Base-by-base conservation (phyloP, 37 sponge, comb jelly and placozoan genomes). In the Haliclona indistincta region DNA sequence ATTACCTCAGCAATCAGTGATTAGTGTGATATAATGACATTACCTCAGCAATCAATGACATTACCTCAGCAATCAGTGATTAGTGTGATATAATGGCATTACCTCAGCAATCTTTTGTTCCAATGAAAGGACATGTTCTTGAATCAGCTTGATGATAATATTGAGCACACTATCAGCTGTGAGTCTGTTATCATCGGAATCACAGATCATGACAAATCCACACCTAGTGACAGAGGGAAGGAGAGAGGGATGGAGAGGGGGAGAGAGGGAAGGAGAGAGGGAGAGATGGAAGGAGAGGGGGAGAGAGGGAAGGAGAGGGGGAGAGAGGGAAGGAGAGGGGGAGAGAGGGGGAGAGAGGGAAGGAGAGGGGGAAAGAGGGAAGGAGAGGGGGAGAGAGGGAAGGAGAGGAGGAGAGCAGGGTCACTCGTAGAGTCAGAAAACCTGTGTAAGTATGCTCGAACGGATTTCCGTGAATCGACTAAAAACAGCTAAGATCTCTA, bases 61-160 rank as follows among this genome's bases (percentile, higher is more conserved):
- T n/a, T n/a, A n/a, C n/a, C n/a, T n/a, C n/a, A n/a, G n/a, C n/a
- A n/a, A n/a, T n/a, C n/a, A n/a, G n/a, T n/a, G n/a, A n/a, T n/a
- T n/a, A n/a, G n/a, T n/a, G n/a, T n/a, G n/a, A n/a, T n/a, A n/a
- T n/a, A n/a, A n/a, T n/a, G n/a, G n/a, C 23, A 67, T 70, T 40
- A 74, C 80, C 69, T 79, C 80, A 26, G 80, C 86, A 43, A 56
- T 86, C 68, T 42, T 73, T 54, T 86, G 86, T 33, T 86, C 86
- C 29, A 60, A 37, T 41, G 67, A 67, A 3, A 69, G 66, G 22
- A 86, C 69, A 47, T 79, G 80, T 3, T 73, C 86, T 4, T 29
- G 25, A 10, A 73, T 74, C 22, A 79, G 39, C 56, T 47, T 70
- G 4, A 40, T 73, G 33, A 86, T 67, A 1, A 41, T 17, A 19